A percentile compares a stretch with the other conserved stretches of the same genome.
Conservation (phyloP, 2,888 invertebrate species). For the Pharmacophagus antenor region DNA sequence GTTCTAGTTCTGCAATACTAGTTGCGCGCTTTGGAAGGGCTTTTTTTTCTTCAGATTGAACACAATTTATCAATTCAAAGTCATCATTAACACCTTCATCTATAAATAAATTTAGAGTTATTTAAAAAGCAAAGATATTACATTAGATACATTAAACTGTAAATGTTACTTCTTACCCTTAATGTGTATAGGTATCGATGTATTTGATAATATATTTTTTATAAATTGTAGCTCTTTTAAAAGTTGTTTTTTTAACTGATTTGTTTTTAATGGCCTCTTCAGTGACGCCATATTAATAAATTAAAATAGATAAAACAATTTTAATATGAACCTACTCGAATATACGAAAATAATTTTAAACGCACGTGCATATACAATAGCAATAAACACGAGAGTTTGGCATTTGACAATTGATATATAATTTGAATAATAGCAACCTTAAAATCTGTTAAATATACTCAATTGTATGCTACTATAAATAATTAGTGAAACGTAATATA, state of each 20-base stretch:
- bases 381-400: background rate
- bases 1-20: constrained; percentile 83
- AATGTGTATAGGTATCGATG: constrained; percentile 74
- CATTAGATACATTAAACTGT: background rate
- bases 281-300: constrained; percentile 35
- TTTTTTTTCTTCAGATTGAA: constrained; percentile 47
- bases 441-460: too few relatives aligned
- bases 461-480: too few relatives aligned
- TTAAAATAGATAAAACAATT: background rate
- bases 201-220: constrained; percentile 78
- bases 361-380: background rate
- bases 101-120: constrained; percentile 38
- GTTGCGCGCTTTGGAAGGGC: constrained; percentile 74
- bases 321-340: background rate
- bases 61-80: constrained; percentile 57
- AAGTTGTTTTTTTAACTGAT: constrained; percentile 66
- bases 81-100: constrained; percentile 64
- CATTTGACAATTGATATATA: background rate
- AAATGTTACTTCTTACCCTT: constrained; percentile 54
- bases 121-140: constrained; percentile 21
- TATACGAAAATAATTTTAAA: background rate
- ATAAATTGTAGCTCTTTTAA: constrained; percentile 81
- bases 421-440: background rate
- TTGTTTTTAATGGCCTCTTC: constrained; percentile 40
- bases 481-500: too few relatives aligned